Evolutionary conservation across 2,888 invertebrate species (phyloP).

Genomic region (Fissipunctia ypsillon): DNA sequence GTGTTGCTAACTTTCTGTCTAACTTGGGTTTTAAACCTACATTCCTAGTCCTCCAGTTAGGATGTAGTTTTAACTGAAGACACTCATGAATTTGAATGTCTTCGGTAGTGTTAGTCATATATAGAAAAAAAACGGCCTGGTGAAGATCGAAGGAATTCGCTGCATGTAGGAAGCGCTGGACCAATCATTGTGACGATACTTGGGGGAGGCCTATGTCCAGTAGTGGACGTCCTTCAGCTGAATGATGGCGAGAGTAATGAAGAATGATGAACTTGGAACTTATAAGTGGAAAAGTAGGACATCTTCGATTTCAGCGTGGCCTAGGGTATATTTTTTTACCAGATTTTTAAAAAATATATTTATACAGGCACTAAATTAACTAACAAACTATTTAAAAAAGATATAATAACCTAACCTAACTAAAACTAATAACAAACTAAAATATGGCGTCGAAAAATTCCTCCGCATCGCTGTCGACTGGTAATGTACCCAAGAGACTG

Average conservation of each 20-base stretch:
- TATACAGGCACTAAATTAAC: no score
- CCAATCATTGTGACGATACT: background rate
- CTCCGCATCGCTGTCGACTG: no score
- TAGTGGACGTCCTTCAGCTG: background rate
- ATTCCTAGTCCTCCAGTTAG: constrained; percentile 24
- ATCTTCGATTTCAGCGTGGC: background rate
- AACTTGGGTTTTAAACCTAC: constrained; percentile 18
- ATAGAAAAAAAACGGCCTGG: background rate
- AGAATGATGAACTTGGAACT: background rate
- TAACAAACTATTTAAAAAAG: no score
- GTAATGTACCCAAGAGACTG: no score
- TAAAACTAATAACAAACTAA: no score
- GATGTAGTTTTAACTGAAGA: constrained; percentile 25
- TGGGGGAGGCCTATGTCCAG: background rate
- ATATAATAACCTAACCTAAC: no score
- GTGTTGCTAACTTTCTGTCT: constrained; percentile 16
- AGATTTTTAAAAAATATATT: no score
- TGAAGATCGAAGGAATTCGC: background rate
- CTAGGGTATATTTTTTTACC: no score
- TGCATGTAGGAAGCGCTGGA: background rate
- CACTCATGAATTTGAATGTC: background rate
- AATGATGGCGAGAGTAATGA: background rate
- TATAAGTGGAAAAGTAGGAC: background rate
- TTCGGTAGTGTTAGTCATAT: background rate
- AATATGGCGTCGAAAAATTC: no score